These are phyloP conservation scores for Augiades crinisus DNA, from an alignment of 2,888 invertebrate genomes.

Conservation along the genomic window DNA sequence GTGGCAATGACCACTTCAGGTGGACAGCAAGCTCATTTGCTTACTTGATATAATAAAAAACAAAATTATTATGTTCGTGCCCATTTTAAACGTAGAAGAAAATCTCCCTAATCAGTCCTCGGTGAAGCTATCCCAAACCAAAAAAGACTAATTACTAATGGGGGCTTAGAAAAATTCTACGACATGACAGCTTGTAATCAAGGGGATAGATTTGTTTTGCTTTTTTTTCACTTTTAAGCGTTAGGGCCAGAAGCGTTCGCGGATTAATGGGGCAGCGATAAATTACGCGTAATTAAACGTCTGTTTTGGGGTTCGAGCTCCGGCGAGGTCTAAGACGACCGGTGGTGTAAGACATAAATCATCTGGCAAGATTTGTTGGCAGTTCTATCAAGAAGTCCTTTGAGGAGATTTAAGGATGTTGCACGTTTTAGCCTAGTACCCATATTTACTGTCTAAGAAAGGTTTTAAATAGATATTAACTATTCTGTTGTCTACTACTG, in stretches of 20 bases:
- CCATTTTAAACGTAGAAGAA: too few relatives aligned
- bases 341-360: slow-evolving; percentile 14
- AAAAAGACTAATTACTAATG: slow-evolving; percentile 74
- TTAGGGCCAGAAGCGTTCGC: slow-evolving; percentile 55
- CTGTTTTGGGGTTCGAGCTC: slow-evolving; percentile 48
- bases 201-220: slow-evolving; percentile 69
- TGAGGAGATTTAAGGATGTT: neutral
- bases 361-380: slow-evolving; percentile 14
- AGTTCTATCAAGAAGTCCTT: slow-evolving; percentile 12
- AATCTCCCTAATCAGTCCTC: slow-evolving; percentile 1
- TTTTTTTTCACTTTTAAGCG: slow-evolving; percentile 48
- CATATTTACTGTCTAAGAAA: too few relatives aligned
- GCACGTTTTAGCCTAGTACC: too few relatives aligned
- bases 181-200: slow-evolving; percentile 80
- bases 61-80: too few relatives aligned
- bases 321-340: slow-evolving; percentile 16
- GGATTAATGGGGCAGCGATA: slow-evolving; percentile 71
- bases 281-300: slow-evolving; percentile 77
- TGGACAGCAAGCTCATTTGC: too few relatives aligned
- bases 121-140: slow-evolving; percentile 41
- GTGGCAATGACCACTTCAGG: too few relatives aligned
- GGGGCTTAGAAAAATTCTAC: slow-evolving; percentile 77
- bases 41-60: too few relatives aligned
- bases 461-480: too few relatives aligned
- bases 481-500: too few relatives aligned